Conservation (phyloP, 2,888 invertebrate species). For the Calliopum simillimum region DNA sequence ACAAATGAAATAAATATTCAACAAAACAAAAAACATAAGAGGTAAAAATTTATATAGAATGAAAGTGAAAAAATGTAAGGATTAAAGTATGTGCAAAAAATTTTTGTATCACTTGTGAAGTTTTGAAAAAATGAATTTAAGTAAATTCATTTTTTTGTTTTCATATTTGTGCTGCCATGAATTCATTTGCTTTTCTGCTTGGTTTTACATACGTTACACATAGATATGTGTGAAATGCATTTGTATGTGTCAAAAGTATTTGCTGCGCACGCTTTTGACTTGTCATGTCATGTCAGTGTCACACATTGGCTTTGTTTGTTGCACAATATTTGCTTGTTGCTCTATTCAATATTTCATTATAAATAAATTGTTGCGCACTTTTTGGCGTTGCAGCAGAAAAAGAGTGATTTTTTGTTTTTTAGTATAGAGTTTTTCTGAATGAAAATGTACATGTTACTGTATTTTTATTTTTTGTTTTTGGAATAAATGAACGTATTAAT, state of each 20-base stretch:
- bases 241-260: slow-evolving; percentile 2
- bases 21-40: not conserved
- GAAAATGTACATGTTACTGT: too few relatives aligned
- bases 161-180: not conserved
- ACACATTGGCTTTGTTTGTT: too few relatives aligned
- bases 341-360: slow-evolving; percentile 10
- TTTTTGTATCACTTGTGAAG: too few relatives aligned
- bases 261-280: not conserved
- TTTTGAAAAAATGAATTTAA: too few relatives aligned
- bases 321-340: not conserved
- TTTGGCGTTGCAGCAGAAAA: not conserved
- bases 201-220: not conserved
- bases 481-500: too few relatives aligned
- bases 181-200: not conserved
- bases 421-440: too few relatives aligned
- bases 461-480: too few relatives aligned
- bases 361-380: slow-evolving; percentile 23
- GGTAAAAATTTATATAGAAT: not conserved
- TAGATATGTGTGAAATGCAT: too few relatives aligned
- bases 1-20: slow-evolving; percentile 35
- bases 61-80: not conserved
- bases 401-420: too few relatives aligned
- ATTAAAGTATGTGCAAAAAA: too few relatives aligned
- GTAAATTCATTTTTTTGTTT: not conserved
- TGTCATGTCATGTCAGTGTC: not conserved